Percentiles rank a stretch among this genome's conserved stretches.
These are phyloP conservation scores for Idaea aversata DNA, from an alignment of 2,888 invertebrate genomes.

Conservation along the genomic window DNA sequence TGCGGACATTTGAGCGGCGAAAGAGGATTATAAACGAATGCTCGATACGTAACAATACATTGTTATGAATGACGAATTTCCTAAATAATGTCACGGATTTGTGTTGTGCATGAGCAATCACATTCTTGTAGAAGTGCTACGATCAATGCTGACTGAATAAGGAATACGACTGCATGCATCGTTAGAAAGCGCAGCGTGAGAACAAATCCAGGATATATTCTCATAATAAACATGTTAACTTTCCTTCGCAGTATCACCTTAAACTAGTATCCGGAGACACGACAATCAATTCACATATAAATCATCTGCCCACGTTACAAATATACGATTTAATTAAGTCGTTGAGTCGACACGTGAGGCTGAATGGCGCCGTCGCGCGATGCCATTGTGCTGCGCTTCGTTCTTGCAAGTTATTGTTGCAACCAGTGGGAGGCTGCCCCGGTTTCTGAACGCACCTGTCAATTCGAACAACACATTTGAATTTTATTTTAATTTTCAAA, in stretches of 20 bases:
- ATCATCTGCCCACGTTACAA: slow-evolving; percentile 66
- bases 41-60: slow-evolving; percentile 35
- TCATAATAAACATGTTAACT: slow-evolving; percentile 5
- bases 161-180: neutral
- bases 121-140: slow-evolving; percentile 6
- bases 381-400: slow-evolving; percentile 50
- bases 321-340: slow-evolving; percentile 75
- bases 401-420: slow-evolving; percentile 30
- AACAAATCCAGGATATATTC: neutral
- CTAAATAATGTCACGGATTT: slow-evolving; percentile 26
- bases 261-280: slow-evolving; percentile 38
- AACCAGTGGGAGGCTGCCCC: slow-evolving; percentile 71
- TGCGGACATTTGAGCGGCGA: slow-evolving; percentile 49
- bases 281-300: slow-evolving; percentile 46
- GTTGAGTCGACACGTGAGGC: slow-evolving; percentile 65
- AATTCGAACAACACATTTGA: slow-evolving; percentile 31
- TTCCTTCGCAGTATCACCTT: slow-evolving; percentile 6
- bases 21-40: slow-evolving; percentile 53
- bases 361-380: slow-evolving; percentile 56
- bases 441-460: slow-evolving; percentile 74
- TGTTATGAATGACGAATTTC: slow-evolving; percentile 38
- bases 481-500: slow-evolving; percentile 36
- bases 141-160: neutral
- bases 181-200: neutral
- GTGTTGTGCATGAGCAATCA: slow-evolving; percentile 26